Evolutionary conservation across 2,797 vertebrate genomes (phyloP), one percentile per base, ranked within the genome.

Genomic region (Lagorchestes hirsutus): DNA sequence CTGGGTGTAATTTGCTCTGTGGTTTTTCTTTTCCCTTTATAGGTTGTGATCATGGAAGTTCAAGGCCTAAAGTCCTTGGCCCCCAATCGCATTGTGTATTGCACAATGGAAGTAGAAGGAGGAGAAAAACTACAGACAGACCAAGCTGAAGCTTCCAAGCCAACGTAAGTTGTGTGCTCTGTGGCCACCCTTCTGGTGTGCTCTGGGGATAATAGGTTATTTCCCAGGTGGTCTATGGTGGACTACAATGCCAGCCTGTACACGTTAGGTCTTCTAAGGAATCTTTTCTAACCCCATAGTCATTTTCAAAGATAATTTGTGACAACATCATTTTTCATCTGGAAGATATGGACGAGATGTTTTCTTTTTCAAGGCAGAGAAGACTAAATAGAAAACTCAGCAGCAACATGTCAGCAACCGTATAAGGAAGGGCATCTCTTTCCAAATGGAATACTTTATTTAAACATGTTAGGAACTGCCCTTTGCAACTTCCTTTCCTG

Each of bases 41-140:
- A 99, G 99, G 99, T 99, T 97, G 99, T 99, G 97, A 99, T 99
- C 96, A 99, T 99, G 99, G 99, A 99, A 97, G 99, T 99, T 31
- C 99, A 99, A 96, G 99, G 99, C 82, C 98, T 99, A 96, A 99
- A 99, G 98, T 99, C 99, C 0, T 98, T 99, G 97, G 99, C 99
- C 91, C 99, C 99, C 46, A 99, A 99, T 98, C 99, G 99, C 92
- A 99, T 99, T 9, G 99, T 99, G 0, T 99, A 99, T 98, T 99
- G 99, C 97, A 99, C 99, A 18, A 99, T 99, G 99, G 99, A 99
- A 97, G 99, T 99, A 0, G 99, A 99, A 98, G 99, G 99, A 4
- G 99, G 99, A 90, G 99, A 99, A 97, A 99, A 99, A 59, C 99
- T 99, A 29, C 99, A 99, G 98, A 99, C 99, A 0, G 99, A 99